Base-by-base conservation (phyloP, 2,113 vertebrate genomes). In the Eubucco bourcierii region DNA sequence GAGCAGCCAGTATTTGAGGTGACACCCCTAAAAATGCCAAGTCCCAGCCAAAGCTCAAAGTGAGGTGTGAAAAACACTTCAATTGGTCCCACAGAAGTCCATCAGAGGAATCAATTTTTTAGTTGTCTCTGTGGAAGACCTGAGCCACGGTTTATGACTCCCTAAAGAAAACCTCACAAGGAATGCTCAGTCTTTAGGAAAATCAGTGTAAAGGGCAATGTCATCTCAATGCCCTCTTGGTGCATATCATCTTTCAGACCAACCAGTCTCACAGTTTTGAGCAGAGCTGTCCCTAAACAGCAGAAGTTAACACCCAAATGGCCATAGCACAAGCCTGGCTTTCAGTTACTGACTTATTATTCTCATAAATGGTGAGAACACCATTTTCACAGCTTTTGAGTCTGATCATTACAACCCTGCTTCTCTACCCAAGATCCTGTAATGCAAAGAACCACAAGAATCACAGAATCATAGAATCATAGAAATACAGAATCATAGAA, bases 241-340 rank as follows among this genome's bases (percentile, higher is more conserved):
- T 90, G 72, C 21, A 9, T 91, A 93, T 92, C 15, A 4, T 84
- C 90, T 96, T 96, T 81, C 92, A 88, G 63, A 70, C 25, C 39
- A 81, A 94, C 90, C 92, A 92, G 82, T 93, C 92, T 86, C 60
- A 72, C 59, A 10, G 71, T 88, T 77, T 78, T 0, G 6, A 85
- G 50, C 46, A 79, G 80, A 95, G 81, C 46, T 72, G 33, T 84
- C 66, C 75, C 46, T 58, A 63, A 63, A 71, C 73, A 84, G 82
- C 47, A 61, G 65, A 93, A 83, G 70, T 53, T 79, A 83, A 74
- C 55, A 84, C 63, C 27, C 11, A 1, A 71, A 56, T 25, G 89
- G 77, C 46, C 33, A 16, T 21, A 66, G 39, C 3, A 8, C 46
- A 77, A 82, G 37, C 41, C 56, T 58, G 29, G 9, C 63, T 92